Base-by-base conservation (phyloP, 2,113 vertebrate species). In the Pleuronectes platessa region DNA sequence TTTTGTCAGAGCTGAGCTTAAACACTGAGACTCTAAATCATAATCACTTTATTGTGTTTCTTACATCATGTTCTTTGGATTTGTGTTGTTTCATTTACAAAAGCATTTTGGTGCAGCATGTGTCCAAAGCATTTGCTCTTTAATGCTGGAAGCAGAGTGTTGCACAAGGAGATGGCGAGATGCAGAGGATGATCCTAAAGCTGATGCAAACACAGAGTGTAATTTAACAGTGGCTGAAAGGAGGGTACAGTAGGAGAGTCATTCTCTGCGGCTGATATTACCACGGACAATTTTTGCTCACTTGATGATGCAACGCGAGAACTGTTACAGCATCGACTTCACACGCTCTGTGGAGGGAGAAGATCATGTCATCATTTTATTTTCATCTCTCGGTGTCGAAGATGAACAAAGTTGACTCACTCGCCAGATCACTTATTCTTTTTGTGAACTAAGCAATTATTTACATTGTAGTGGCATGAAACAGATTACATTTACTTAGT, bases 271-370 rank as follows among this genome's bases (percentile, higher is more conserved):
- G 83, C 76, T 72, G 58, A 70, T 61, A 83, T 73, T 65, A 61
- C 68, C 35, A 21, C 1, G 27, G 76, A 68, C 70, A 64, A 8
- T 83, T 86, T 86, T 82, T 86, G 20, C 72, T 88, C 76, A 47
- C 68, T 74, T 27, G 23, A 37, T 91, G 87, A 87, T 86, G 87
- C 88, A 90, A 90, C 66, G 14, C 20, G 18, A 79, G 75, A 81
- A 78, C 61, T 26, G 68, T 87, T 85, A 82, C 77, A 27, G 82
- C 82, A 86, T 88, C 78, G 76, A 45, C 76, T 66, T 82, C 49
- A 37, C 67, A 42, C 6, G 31, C 54, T 53, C 49, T 40, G 23
- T 54, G n/a, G 23, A 55, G 21, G 72, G 60, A 51, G 51, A 66
- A 37, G 37, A 73, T 78, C 61, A 23, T 20, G 31, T 40, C 58